These are phyloP conservation scores for Euglossa dilemma DNA, from an alignment of 1,140 invertebrate genomes.

Conservation along the genomic window DNA sequence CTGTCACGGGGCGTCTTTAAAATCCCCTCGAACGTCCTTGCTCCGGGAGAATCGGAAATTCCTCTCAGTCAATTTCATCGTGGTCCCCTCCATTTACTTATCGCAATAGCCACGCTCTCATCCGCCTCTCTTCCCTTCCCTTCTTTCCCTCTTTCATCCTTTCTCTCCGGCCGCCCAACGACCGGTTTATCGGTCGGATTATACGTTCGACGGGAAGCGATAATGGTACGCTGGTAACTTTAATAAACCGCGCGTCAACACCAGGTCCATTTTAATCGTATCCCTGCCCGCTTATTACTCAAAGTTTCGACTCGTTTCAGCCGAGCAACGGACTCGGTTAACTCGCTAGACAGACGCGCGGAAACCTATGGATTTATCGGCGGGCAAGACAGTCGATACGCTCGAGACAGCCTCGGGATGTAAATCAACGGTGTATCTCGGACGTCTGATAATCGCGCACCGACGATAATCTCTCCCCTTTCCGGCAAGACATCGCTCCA, in stretches of 20 bases:
- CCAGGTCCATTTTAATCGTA: neutral
- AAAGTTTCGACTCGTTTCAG: neutral
- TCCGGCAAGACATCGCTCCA: neutral
- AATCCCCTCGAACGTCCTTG: neutral
- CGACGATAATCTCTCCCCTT: conserved; percentile 15
- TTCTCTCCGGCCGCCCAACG: no score
- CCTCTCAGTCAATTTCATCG: conserved; percentile 19
- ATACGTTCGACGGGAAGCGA: neutral
- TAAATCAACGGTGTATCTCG: conserved; percentile 4
- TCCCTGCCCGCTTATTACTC: neutral
- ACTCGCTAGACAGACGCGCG: neutral
- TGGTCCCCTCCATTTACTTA: neutral
- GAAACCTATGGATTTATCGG: neutral
- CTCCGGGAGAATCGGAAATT: neutral
- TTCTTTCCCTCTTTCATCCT: neutral
- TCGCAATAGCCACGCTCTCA: neutral
- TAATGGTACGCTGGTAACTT: neutral
- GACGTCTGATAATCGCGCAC: neutral
- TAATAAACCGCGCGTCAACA: neutral
- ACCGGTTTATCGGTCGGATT: neutral
- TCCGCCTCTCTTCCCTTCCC: neutral
- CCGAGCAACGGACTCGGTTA: neutral
- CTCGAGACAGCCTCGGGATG: neutral
- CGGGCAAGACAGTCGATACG: neutral
- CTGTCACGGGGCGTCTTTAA: neutral